Evolutionary conservation across 1,140 invertebrate genomes (phyloP), one percentile per base, ranked within the genome.

Genomic region (Conopomorpha cramerella): DNA sequence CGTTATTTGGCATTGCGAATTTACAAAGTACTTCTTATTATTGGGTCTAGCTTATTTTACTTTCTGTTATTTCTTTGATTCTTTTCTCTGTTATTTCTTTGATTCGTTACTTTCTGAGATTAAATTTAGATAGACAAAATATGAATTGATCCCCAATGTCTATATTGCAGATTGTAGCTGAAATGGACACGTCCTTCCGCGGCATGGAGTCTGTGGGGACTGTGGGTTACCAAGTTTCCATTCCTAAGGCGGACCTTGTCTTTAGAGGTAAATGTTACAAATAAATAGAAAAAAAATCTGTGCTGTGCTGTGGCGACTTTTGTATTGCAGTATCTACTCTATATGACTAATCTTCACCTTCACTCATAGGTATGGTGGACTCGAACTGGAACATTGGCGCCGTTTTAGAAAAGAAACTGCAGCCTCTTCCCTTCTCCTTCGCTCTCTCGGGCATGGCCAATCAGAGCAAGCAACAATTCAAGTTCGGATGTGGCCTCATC

Each of bases 331-430:
- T 29, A 10, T 11, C 28, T 29, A 4, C 4, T 29, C 28, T 7
- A 10, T 7, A 4, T 29, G 10, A 10, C 13, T 4, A 29, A 11
- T 29, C 28, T 11, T 29, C 10, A 23, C 6, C 8, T 32, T 32
- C 46, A 35, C 38, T 80, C 83, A 14, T 65, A 93, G 92, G 93
- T 54, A 88, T 90, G 62, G 77, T 96, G 26, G 96, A 99, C 76
- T 92, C 92, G 31, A 98, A 98, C 73, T 98, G 94, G 93, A 93
- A 87, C 38, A 88, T 98, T 19, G 92, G 91, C 36, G 95, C 91
- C 1, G 91, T 96, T 1, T 73, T 99, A 46, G 96, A 99, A 72
- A 96, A 98, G 80, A 91, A 93, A 78, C 77, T 97, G 25, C 83
- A 89, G 49, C 92, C 93, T 14, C 78, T 99, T 51, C 97, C 97